A percentile compares a stretch with the other conserved stretches of the same genome.
These are phyloP conservation scores for Nothura maculosa DNA, from an alignment of 2,797 vertebrate species.

Conservation along the genomic window DNA sequence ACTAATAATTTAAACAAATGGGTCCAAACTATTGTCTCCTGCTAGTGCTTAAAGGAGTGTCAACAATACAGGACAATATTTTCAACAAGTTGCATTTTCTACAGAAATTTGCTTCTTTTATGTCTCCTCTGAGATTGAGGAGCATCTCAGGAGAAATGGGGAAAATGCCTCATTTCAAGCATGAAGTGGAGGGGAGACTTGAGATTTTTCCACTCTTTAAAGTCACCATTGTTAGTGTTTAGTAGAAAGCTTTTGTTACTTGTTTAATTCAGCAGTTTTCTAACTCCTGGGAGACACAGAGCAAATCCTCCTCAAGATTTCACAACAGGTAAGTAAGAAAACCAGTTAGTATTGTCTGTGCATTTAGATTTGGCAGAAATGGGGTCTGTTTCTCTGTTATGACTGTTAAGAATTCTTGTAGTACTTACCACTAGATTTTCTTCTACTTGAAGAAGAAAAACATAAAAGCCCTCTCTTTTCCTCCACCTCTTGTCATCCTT, in stretches of 20 bases:
- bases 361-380: background rate
- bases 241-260: background rate
- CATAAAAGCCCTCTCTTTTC: background rate
- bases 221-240: background rate
- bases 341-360: background rate
- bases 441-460: background rate
- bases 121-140: background rate
- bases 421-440: background rate
- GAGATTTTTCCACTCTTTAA: background rate
- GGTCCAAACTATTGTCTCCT: background rate
- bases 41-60: background rate
- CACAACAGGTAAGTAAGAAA: background rate
- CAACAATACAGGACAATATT: background rate
- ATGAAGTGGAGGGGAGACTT: background rate
- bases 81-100: background rate
- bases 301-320: background rate
- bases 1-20: slow-evolving; percentile 14
- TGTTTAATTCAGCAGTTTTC: background rate
- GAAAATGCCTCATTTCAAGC: background rate
- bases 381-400: background rate
- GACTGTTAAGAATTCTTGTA: background rate
- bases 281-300: background rate
- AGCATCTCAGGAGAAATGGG: background rate
- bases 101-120: background rate
- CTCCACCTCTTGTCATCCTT: background rate